These are phyloP conservation scores for Pagrus major DNA, from an alignment of 2,113 vertebrate species.

Conservation along the genomic window DNA sequence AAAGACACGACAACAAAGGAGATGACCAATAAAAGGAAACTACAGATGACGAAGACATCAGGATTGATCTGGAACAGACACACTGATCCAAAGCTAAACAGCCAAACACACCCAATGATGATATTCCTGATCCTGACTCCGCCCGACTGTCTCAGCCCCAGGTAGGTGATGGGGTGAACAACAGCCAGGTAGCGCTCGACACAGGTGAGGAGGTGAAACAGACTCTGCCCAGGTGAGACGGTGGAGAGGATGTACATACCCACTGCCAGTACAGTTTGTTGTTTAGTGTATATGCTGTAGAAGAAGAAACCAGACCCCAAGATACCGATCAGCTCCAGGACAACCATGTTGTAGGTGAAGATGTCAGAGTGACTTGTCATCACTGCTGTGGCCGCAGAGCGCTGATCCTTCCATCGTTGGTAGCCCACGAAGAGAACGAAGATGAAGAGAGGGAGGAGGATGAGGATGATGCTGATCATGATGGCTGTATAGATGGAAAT, in stretches of 20 bases:
- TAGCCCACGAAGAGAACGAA: conserved; percentile 13
- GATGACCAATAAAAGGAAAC: no score
- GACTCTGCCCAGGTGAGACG: no score
- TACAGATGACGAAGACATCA: no score
- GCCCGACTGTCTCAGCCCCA: rapidly evolving
- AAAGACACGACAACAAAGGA: rapidly evolving
- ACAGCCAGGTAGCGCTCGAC: conserved; percentile 61
- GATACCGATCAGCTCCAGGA: conserved; percentile 8
- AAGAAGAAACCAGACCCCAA: not conserved
- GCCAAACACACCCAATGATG: conserved; percentile 23
- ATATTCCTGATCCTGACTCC: conserved; percentile 38
- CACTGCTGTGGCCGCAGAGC: rapidly evolving
- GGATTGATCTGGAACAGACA: not conserved
- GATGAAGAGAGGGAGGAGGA: conserved; percentile 27
- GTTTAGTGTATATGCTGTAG: not conserved
- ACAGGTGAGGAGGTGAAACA: no score
- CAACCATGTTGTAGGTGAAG: conserved; percentile 26
- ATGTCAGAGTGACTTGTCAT: conserved; percentile 13
- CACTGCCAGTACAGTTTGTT: rapidly evolving
- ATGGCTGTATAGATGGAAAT: not conserved
- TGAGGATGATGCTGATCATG: not conserved
- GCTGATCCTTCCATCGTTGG: conserved; percentile 5
- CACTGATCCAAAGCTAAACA: no score
- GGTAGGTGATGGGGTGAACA: conserved; percentile 33
- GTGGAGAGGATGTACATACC: not conserved